Evolutionary conservation across 1,140 invertebrate genomes (phyloP).

Genomic region (Homalodisca vitripennis): DNA sequence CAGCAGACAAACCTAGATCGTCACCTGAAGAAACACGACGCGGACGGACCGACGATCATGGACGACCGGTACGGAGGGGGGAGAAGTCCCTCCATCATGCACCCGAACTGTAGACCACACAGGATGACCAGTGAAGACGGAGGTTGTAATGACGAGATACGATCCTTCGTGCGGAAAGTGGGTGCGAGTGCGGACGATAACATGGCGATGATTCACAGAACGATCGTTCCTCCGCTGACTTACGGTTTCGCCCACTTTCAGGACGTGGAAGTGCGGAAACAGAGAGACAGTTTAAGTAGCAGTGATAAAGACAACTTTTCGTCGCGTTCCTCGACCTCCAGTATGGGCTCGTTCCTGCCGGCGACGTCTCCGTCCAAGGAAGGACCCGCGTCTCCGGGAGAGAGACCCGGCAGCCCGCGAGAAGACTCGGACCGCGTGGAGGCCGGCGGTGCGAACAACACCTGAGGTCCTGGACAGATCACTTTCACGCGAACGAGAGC

Average conservation of each 20-base stretch:
- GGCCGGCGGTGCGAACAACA: constrained; percentile 18
- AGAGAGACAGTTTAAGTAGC: constrained; percentile 31
- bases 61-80: constrained; percentile 55
- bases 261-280: constrained; percentile 28
- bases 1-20: constrained; percentile 98
- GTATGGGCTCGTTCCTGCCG: constrained; percentile 35
- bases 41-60: constrained; percentile 74
- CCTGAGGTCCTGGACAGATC: not conserved
- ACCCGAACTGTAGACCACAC: constrained; percentile 49
- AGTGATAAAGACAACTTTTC: constrained; percentile 40
- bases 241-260: constrained; percentile 25
- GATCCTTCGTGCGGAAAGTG: constrained; percentile 92
- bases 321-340: constrained; percentile 39
- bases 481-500: constrained; percentile 15
- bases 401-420: constrained; percentile 11
- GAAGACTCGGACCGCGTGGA: constrained; percentile 21
- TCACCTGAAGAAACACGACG: constrained; percentile 97
- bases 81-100: constrained; percentile 49
- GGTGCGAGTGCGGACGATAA: constrained; percentile 57
- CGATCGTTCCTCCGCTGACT: constrained; percentile 14
- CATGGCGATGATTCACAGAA: constrained; percentile 24
- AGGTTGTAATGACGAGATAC: constrained; percentile 92
- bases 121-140: constrained; percentile 63
- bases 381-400: constrained; percentile 3
- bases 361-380: constrained; percentile 27